Evolutionary conservation across 2,888 invertebrate genomes (phyloP).

Genomic region (Epiblema foenella): DNA sequence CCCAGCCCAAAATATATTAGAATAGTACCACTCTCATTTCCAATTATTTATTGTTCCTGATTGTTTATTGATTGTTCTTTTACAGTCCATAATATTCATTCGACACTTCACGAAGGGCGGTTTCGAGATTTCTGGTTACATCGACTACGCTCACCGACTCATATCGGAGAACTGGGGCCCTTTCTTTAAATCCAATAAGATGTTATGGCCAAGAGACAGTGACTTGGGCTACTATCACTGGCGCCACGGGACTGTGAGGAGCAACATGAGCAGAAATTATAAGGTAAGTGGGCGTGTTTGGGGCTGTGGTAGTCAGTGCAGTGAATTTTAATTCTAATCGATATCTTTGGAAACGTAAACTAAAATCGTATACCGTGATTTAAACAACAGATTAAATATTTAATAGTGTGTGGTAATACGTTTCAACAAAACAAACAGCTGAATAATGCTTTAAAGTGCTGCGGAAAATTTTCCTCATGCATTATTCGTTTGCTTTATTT

Average conservation of each 20-base stretch:
- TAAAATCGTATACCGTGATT: too few relatives aligned
- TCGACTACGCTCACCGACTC: conserved; percentile 91
- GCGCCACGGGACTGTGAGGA: conserved; percentile 88
- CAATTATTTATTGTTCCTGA: neutral
- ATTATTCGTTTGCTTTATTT: conserved; percentile 18
- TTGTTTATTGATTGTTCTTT: too few relatives aligned
- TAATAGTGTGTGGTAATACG: neutral
- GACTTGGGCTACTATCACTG: conserved; percentile 93
- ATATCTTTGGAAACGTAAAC: too few relatives aligned
- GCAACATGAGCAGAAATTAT: conserved; percentile 91
- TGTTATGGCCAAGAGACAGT: conserved; percentile 86
- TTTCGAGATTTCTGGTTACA: conserved; percentile 93
- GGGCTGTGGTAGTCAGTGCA: too few relatives aligned
- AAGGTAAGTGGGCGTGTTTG: conserved; percentile 73
- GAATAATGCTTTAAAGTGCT: neutral
- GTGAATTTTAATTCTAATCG: too few relatives aligned
- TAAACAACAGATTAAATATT: too few relatives aligned
- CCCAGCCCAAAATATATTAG: too few relatives aligned
- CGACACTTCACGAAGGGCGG: conserved; percentile 88
- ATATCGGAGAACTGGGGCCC: conserved; percentile 90
- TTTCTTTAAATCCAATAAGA: conserved; percentile 87
- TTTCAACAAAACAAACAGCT: neutral
- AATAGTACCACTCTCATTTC: neutral
- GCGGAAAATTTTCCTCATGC: neutral
- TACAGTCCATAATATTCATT: conserved; percentile 91